Conservation (phyloP, 2,888 invertebrate species). For the Erebia ligea region DNA sequence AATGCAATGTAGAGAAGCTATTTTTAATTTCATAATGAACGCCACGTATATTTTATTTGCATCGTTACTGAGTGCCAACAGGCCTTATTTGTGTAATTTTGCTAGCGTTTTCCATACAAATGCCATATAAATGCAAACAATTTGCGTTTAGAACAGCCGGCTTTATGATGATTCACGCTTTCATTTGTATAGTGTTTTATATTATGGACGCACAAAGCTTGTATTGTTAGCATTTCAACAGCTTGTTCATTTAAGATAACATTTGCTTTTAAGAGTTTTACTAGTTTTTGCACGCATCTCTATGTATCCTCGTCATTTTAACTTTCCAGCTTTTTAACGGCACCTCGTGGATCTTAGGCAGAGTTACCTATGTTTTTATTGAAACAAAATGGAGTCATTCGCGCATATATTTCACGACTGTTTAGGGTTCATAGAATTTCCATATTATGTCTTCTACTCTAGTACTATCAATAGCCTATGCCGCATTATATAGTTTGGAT, state of each 20-base stretch:
- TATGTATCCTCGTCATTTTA: too few species aligned
- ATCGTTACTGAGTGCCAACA: slow-evolving; percentile 31
- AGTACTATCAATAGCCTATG: too few species aligned
- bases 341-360: too few species aligned
- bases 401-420: too few species aligned
- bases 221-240: slow-evolving; percentile 16
- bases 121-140: slow-evolving; percentile 35
- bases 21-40: neutral
- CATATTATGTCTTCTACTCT: too few species aligned
- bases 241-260: neutral
- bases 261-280: neutral
- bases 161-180: slow-evolving; percentile 32
- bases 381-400: too few species aligned
- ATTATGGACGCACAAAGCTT: slow-evolving; percentile 19
- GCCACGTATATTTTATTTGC: slow-evolving; percentile 24
- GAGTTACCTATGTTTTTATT: neutral
- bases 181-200: slow-evolving; percentile 24
- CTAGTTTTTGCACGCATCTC: too few species aligned
- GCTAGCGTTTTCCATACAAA: slow-evolving; percentile 34
- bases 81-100: slow-evolving; percentile 34
- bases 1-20: neutral
- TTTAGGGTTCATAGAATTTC: too few species aligned
- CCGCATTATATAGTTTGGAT: too few species aligned
- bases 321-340: too few species aligned
- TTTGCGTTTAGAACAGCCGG: slow-evolving; percentile 28